Percentiles rank a stretch among this genome's conserved stretches.
phyloP scores from a whole-genome alignment of 2,113 vertebrate species.

The Lagopus leucura region DNA sequence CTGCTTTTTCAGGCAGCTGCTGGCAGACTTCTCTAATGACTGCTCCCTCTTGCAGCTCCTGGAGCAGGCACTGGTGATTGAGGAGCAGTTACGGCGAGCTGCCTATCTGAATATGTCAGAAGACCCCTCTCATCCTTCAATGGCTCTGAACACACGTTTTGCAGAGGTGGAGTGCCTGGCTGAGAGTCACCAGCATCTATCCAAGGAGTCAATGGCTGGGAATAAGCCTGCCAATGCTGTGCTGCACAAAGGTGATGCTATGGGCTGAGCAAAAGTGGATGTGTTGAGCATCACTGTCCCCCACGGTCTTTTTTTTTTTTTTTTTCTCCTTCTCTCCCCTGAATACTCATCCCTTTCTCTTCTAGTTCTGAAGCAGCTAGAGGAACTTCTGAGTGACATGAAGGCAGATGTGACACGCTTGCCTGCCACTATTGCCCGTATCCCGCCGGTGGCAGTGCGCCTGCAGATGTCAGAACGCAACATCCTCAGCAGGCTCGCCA shows the following conservation, averaged over 20 bases:
- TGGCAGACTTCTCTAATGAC: not conserved
- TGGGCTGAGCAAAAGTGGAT: not conserved
- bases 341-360: not conserved
- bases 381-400: conserved; percentile 98
- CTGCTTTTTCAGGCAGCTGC: not conserved
- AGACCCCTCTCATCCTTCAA: conserved; percentile 95
- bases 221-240: conserved; percentile 98
- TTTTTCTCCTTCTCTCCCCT: not conserved
- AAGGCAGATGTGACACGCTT: conserved; percentile 96
- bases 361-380: conserved; percentile 97
- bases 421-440: conserved; percentile 95
- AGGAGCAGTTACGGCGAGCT: conserved; percentile 94
- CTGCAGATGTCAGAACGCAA: conserved; percentile 98
- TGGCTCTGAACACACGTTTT: conserved; percentile 97
- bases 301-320: not conserved
- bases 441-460: conserved; percentile 93
- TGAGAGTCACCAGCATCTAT: conserved; percentile 97
- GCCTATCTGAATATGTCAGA: conserved; percentile 98
- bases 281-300: not conserved
- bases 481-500: conserved; percentile 96
- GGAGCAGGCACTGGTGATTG: conserved; percentile 95
- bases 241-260: conserved; percentile 92
- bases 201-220: conserved; percentile 98
- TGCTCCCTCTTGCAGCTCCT: conserved; percentile 79
- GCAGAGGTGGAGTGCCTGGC: conserved; percentile 97